Conservation (phyloP, 1,140 invertebrate genomes). For the Dolichoris vasculosae region DNA sequence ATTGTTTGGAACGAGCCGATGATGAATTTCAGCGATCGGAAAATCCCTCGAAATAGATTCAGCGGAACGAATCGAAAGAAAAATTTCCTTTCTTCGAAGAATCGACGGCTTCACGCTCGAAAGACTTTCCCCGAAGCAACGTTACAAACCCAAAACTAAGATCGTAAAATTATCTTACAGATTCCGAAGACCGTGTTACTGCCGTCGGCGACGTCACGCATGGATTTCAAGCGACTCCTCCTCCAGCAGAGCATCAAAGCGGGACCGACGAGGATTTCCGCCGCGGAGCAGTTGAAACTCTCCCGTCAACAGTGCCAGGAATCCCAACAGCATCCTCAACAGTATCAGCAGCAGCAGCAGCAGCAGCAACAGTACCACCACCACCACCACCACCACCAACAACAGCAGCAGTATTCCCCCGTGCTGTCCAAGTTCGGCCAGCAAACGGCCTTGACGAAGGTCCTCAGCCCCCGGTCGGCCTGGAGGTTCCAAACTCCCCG, state of each 20-base stretch:
- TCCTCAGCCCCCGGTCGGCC: constrained; percentile 81
- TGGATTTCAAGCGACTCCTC: constrained; percentile 88
- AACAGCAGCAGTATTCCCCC: constrained; percentile 69
- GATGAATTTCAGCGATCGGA: too few species aligned
- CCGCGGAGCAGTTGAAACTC: constrained; percentile 87
- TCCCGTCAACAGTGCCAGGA: constrained; percentile 77
- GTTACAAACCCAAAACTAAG: neutral
- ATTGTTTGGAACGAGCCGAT: too few species aligned
- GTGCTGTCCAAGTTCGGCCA: constrained; percentile 69
- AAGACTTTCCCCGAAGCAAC: neutral
- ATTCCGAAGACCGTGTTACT: constrained; percentile 60
- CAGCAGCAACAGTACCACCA: constrained; percentile 65
- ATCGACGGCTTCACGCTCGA: neutral
- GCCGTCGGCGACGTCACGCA: constrained; percentile 80
- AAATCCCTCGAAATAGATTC: too few species aligned
- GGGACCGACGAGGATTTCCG: constrained; percentile 81
- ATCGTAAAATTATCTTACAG: constrained; percentile 51
- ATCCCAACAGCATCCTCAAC: constrained; percentile 67
- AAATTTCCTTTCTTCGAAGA: too few species aligned
- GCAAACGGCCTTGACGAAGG: constrained; percentile 78
- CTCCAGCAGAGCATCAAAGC: constrained; percentile 81
- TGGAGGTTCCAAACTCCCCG: constrained; percentile 84
- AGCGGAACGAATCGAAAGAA: too few species aligned
- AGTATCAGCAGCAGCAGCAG: constrained; percentile 69
- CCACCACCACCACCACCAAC: constrained; percentile 65